A percentile compares a stretch with the other conserved stretches of the same genome.
Evolutionary conservation across 2,888 invertebrate species (phyloP).

Genomic region (Tachina lurida): DNA sequence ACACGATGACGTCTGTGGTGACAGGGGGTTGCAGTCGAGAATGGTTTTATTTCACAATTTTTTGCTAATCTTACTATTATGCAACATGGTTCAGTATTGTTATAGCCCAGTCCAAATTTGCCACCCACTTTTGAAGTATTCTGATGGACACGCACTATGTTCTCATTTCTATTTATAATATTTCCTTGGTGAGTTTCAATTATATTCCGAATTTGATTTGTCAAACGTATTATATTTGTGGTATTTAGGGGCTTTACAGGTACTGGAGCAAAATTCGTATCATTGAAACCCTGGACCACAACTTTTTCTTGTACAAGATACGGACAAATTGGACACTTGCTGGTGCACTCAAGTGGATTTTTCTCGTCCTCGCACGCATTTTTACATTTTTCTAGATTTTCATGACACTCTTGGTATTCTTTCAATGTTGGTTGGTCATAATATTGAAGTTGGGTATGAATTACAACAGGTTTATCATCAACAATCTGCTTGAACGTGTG

Average conservation of each 20-base stretch:
- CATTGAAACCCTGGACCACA: conserved; percentile 79
- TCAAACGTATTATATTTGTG: conserved; percentile 78
- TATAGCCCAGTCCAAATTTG: conserved; percentile 80
- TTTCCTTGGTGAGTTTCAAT: conserved; percentile 75
- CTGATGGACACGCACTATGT: conserved; percentile 78
- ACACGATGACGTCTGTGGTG: conserved; percentile 76
- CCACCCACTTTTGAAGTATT: conserved; percentile 80
- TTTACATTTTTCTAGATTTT: conserved; percentile 75
- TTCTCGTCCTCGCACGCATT: conserved; percentile 66
- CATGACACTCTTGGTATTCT: conserved; percentile 77
- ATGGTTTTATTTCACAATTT: conserved; percentile 72
- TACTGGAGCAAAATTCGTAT: conserved; percentile 74
- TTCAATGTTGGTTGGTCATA: conserved; percentile 78
- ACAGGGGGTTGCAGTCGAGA: conserved; percentile 62
- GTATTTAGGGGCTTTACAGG: conserved; percentile 73
- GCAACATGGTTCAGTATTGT: conserved; percentile 80
- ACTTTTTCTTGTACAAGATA: conserved; percentile 76
- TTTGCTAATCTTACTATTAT: conserved; percentile 75
- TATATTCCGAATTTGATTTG: conserved; percentile 79
- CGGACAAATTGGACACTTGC: conserved; percentile 78
- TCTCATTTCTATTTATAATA: conserved; percentile 76
- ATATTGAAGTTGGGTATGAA: conserved; percentile 77
- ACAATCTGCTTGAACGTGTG: conserved; percentile 27
- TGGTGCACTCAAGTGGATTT: conserved; percentile 67
- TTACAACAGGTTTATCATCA: conserved; percentile 73